Evolutionary conservation across 1,140 invertebrate species (phyloP).

Genomic region (Philopotamus ludificatus): DNA sequence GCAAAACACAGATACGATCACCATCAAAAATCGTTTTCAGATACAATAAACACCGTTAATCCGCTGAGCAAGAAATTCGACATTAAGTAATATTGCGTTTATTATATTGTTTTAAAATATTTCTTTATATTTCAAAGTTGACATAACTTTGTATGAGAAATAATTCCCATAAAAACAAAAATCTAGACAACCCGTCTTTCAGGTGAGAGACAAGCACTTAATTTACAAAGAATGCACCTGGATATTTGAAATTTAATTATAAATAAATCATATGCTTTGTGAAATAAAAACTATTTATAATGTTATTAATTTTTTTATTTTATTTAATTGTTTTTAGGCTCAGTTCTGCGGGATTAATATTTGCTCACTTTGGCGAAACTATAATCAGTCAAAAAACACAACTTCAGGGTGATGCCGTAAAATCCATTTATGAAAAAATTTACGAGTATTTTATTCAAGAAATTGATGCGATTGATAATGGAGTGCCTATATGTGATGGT

Average conservation of each 20-base stretch:
- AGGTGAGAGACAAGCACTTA: too few relatives aligned
- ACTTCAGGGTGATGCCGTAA: constrained; percentile 55
- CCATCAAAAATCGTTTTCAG: constrained; percentile 78
- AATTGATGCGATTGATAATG: constrained; percentile 97
- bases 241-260: too few relatives aligned
- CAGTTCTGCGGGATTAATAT: constrained; percentile 94
- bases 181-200: too few relatives aligned
- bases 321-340: constrained; percentile 62
- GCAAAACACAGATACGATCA: constrained; percentile 84
- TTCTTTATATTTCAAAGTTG: too few relatives aligned
- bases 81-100: constrained; percentile 58
- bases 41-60: constrained; percentile 58
- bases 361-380: constrained; percentile 84
- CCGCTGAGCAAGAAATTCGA: constrained; percentile 56
- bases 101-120: too few relatives aligned
- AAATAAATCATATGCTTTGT: background rate
- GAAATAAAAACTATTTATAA: background rate
- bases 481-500: constrained; percentile 75
- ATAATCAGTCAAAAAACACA: constrained; percentile 62
- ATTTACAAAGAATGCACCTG: too few relatives aligned
- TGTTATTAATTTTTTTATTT: constrained; percentile 12
- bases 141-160: too few relatives aligned
- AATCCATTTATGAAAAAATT: constrained; percentile 74
- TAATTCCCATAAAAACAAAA: too few relatives aligned
- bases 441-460: constrained; percentile 92